phyloP scores from a whole-genome alignment of 2,113 vertebrate genomes.

The Podarcis raffonei region DNA sequence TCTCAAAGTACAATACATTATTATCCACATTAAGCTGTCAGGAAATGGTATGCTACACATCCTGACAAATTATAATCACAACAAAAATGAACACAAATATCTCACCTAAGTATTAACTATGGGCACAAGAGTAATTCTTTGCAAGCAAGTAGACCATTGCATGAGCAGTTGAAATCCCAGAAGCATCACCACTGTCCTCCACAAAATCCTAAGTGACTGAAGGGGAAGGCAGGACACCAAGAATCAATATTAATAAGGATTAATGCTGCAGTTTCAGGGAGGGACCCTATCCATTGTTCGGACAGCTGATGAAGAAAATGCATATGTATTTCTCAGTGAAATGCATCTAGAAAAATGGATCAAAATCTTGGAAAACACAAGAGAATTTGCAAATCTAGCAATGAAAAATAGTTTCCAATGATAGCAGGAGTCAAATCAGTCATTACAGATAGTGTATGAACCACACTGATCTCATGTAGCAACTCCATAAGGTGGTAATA shows the following conservation, averaged over 20 bases:
- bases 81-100: background rate
- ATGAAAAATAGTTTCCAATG: background rate
- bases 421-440: background rate
- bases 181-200: background rate
- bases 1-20: background rate
- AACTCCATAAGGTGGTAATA: background rate
- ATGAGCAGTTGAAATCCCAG: background rate
- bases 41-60: background rate
- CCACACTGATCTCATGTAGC: background rate
- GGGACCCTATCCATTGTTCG: background rate
- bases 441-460: background rate
- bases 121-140: background rate
- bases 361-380: background rate
- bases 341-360: background rate
- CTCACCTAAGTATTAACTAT: too few species aligned
- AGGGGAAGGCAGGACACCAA: background rate
- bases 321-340: background rate
- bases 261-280: background rate
- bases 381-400: background rate
- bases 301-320: background rate
- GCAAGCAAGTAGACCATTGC: background rate
- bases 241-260: background rate
- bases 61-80: background rate
- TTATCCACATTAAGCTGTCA: background rate
- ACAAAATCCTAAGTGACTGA: background rate